Base-by-base conservation (phyloP, 2,888 invertebrate genomes). In the Neoaliturus tenellus region DNA sequence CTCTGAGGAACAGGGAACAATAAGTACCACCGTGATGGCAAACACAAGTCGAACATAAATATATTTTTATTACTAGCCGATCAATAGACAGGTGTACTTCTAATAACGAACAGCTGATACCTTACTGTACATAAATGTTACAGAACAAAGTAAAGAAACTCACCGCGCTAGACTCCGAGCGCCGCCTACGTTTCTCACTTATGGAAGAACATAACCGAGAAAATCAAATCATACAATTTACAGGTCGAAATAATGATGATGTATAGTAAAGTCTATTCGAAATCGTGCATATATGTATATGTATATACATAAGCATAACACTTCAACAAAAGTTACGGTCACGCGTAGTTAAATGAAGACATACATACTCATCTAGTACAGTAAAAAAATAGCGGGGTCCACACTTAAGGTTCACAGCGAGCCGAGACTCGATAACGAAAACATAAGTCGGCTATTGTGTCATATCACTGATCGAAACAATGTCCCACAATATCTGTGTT, bases 41-140 rank as follows among this genome's bases (percentile, higher is more conserved):
- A 44, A 75, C 73, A 75, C 41, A 75, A 44, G 28, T 75, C 73
- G 73, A 75, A 75, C 73, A 75, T 75, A 75, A 75, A 75, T 75
- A 75, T 75, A 75, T 75, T 44, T 75, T 75, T 75, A 75, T 75
- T 75, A 75, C 73, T 75, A 75, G 73, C 73, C 73, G 73, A 75
- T 75, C 73, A 75, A 23, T 75, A 75, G 73, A 75, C 73, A 75
- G 44, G 73, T 75, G 73, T 75, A 75, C 73, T 75, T 75, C 73
- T 75, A 75, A 75, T 75, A 75, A 75, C 73, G 73, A 39, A 44
- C 73, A 75, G 73, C 73, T 69, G 69, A 44, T 75, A 44, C 41
- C 41, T 75, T 75, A 44, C 73, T 75, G 73, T 75, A 75, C 73
- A 75, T 69, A 75, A 75, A 75, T 75, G 73, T 75, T 44, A 75